Percentiles rank a stretch among this genome's conserved stretches.
These are phyloP conservation scores for Plectus sambesii DNA, from an alignment of 1,140 invertebrate genomes.

Conservation along the genomic window DNA sequence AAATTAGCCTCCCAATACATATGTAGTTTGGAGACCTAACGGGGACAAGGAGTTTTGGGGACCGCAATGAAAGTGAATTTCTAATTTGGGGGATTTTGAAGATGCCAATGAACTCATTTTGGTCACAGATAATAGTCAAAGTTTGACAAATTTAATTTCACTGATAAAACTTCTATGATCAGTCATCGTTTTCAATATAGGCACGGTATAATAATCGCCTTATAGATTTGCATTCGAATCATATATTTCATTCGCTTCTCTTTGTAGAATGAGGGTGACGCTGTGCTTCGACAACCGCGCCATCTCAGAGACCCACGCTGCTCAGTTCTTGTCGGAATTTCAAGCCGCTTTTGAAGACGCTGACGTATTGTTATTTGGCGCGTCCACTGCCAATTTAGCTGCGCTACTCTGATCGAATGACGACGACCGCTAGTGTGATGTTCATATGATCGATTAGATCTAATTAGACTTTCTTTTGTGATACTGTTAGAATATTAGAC, in stretches of 20 bases:
- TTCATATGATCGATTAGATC: no score
- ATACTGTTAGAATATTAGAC: no score
- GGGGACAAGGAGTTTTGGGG: constrained; percentile 48
- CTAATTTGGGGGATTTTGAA: constrained; percentile 10
- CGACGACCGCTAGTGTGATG: no score
- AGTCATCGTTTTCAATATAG: no score
- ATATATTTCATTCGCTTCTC: not conserved
- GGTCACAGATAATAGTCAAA: no score
- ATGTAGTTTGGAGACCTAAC: constrained; percentile 49
- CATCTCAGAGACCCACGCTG: constrained; percentile 19
- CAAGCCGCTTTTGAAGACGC: constrained; percentile 11
- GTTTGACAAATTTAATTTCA: no score
- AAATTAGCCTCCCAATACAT: no score
- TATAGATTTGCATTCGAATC: constrained; percentile 5
- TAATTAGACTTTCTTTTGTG: no score
- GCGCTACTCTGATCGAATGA: constrained; percentile 16
- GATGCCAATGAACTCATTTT: no score
- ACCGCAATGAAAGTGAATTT: constrained; percentile 16
- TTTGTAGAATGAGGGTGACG: constrained; percentile 21
- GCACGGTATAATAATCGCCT: no score
- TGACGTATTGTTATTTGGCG: constrained; percentile 7
- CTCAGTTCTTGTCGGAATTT: constrained; percentile 21
- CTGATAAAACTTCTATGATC: no score
- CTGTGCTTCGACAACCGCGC: constrained; percentile 28
- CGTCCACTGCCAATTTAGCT: constrained; percentile 14